These are phyloP conservation scores for Bergia puertoricense DNA, from an alignment of 92 coral and sea anemone genomes.

Conservation along the genomic window DNA sequence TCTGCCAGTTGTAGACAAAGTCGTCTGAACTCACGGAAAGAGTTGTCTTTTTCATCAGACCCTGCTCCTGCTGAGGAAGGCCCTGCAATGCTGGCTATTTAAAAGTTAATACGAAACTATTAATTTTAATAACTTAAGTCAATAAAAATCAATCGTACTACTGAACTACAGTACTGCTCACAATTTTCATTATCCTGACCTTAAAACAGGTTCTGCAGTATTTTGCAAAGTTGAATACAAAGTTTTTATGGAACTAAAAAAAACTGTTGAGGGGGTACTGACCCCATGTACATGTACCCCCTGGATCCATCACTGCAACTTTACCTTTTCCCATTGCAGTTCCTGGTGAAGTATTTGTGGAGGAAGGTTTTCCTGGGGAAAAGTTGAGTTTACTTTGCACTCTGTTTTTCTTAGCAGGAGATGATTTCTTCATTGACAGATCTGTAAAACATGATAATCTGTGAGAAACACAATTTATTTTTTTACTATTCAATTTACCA, in stretches of 20 bases:
- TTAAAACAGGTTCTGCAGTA: too few relatives aligned
- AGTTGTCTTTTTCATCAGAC: constrained; percentile 57
- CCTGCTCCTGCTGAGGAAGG: constrained; percentile 40
- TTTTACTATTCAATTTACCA: background rate
- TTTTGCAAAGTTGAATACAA: too few relatives aligned
- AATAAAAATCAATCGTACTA: too few relatives aligned
- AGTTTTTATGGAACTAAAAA: too few relatives aligned
- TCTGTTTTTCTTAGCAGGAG: constrained; percentile 49
- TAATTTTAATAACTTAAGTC: too few relatives aligned
- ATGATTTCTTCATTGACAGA: constrained; percentile 2
- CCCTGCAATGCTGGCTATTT: background rate
- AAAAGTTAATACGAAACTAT: too few relatives aligned
- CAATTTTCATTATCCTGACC: too few relatives aligned
- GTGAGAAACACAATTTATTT: background rate
- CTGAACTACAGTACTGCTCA: too few relatives aligned
- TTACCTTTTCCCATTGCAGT: background rate
- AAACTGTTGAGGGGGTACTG: too few relatives aligned
- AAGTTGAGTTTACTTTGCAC: constrained; percentile 50
- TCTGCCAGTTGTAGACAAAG: constrained; percentile 82
- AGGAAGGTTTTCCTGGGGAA: constrained; percentile 44
- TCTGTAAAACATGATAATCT: background rate
- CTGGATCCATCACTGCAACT: background rate
- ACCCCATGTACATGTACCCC: too few relatives aligned
- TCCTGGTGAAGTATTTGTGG: background rate
- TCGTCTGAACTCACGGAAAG: constrained; percentile 81